A percentile compares a stretch with the other conserved stretches of the same genome.
These are phyloP conservation scores for Uloborus diversus DNA, from an alignment of 1,140 invertebrate species.

Conservation along the genomic window DNA sequence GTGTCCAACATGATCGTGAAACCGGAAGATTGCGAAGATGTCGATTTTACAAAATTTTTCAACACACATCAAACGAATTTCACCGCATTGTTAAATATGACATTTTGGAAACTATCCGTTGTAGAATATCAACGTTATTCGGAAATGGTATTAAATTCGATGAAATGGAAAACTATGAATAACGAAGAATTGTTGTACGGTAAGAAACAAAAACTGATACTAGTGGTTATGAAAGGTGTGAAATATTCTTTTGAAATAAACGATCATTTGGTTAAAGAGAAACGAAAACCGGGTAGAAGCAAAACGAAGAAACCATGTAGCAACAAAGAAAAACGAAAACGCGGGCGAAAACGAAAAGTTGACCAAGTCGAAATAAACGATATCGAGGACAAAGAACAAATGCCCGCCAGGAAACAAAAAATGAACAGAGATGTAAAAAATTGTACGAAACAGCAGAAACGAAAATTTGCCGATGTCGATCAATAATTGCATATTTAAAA, in stretches of 20 bases:
- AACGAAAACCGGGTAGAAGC: too few relatives aligned
- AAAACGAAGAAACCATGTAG: too few relatives aligned
- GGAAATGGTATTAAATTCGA: not conserved
- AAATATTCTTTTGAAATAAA: conserved; percentile 12
- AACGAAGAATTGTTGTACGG: not conserved
- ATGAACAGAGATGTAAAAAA: too few relatives aligned
- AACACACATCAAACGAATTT: conserved; percentile 21
- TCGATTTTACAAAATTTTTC: conserved; percentile 14
- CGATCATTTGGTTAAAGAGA: conserved; percentile 11
- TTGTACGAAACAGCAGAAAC: too few relatives aligned
- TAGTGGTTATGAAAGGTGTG: not conserved
- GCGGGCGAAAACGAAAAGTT: too few relatives aligned
- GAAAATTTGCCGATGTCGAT: too few relatives aligned
- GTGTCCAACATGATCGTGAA: not conserved
- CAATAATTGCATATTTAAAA: too few relatives aligned
- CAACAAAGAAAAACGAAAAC: too few relatives aligned
- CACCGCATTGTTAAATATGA: conserved; percentile 1
- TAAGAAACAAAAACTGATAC: not conserved
- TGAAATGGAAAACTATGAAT: not conserved
- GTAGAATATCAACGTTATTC: not conserved
- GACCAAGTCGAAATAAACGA: too few relatives aligned
- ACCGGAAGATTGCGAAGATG: not conserved
- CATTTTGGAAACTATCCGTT: conserved; percentile 6
- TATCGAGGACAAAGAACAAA: too few relatives aligned
- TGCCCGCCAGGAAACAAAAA: too few relatives aligned